Evolutionary conservation across 2,888 invertebrate genomes (phyloP), one percentile per base, ranked within the genome.

Genomic region (Morinoia aosen): DNA sequence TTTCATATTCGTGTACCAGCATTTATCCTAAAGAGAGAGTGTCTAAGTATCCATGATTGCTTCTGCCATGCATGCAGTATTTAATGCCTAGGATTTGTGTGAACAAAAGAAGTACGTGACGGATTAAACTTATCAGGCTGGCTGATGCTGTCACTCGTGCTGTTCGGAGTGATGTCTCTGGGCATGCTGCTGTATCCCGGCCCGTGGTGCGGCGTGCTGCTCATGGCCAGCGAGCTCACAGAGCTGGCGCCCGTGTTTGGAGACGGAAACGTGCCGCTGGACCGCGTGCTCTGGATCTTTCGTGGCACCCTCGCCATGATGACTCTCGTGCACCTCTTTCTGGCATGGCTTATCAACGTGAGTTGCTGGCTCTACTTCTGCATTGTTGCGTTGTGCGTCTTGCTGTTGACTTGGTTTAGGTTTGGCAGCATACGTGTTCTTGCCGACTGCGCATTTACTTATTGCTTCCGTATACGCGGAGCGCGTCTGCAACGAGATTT

Each of bases 281-380:
- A 95, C 48, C 64, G 94, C 91, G 48, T 95, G 10, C 12, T 25
- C 40, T 91, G 61, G 88, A 48, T 91, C 90, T 95, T 96, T 88
- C 64, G 96, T 11, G 90, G 91, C 91, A 93, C 95, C 33, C 95
- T 96, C 64, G 88, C 95, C 57, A 58, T 58, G 88, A 56, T 96
- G 40, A 90, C 95, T 40, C 58, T 61, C 58, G 58, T 88, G 25
- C 96, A 96, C 94, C 39, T 95, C 39, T 39, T 95, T 48, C 97
- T 99, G 0, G 97, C 97, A 91, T 97, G 98, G 97, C 98, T 98
- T 0, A 97, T 98, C 0, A 98, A 98, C 76, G 97, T 97, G 0
- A 97, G 97, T 0, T 98, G 98, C 97, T 58, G 58, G 16, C 40
- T 39, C 97, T 61, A 40, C 76, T 76, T 33, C 8, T 76, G 76